phyloP scores from a whole-genome alignment of 1,140 invertebrate genomes.

The Drosophila equinoxialis region DNA sequence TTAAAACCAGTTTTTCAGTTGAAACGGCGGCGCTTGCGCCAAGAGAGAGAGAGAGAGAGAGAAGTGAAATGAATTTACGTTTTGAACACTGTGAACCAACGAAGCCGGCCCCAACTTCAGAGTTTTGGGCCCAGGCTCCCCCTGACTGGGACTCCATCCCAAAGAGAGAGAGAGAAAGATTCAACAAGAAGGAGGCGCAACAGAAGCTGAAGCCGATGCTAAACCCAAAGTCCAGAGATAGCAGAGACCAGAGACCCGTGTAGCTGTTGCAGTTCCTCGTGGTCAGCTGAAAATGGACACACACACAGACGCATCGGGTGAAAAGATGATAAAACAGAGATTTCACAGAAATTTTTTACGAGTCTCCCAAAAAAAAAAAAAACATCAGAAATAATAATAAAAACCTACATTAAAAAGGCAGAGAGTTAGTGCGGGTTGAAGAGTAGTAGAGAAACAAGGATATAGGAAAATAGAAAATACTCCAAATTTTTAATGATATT shows the following conservation, averaged over 20 bases:
- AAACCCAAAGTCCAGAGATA: no score
- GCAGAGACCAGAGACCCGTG: background rate
- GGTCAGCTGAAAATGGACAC: slow-evolving; percentile 8
- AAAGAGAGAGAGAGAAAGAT: slow-evolving; percentile 2
- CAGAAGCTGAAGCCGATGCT: slow-evolving; percentile 35
- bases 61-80: no score
- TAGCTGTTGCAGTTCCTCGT: background rate
- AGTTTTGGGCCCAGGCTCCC: background rate
- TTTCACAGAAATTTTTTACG: slow-evolving; percentile 30
- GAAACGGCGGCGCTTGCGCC: slow-evolving; percentile 52
- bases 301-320: background rate
- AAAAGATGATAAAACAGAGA: slow-evolving; percentile 34
- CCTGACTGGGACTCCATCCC: no score
- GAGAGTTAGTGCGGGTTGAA: background rate
- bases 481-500: background rate
- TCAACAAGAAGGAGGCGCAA: slow-evolving; percentile 39
- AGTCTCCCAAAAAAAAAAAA: slow-evolving; percentile 17
- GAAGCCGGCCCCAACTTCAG: slow-evolving; percentile 46
- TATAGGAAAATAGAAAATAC: background rate
- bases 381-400: background rate
- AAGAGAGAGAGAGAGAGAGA: slow-evolving; percentile 17
- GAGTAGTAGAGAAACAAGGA: background rate
- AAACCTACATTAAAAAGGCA: slow-evolving; percentile 2
- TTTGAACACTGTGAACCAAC: slow-evolving; percentile 56
- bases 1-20: slow-evolving; percentile 58